Conservation (phyloP, 1,140 invertebrate genomes). For the Lepidurus arcticus region DNA sequence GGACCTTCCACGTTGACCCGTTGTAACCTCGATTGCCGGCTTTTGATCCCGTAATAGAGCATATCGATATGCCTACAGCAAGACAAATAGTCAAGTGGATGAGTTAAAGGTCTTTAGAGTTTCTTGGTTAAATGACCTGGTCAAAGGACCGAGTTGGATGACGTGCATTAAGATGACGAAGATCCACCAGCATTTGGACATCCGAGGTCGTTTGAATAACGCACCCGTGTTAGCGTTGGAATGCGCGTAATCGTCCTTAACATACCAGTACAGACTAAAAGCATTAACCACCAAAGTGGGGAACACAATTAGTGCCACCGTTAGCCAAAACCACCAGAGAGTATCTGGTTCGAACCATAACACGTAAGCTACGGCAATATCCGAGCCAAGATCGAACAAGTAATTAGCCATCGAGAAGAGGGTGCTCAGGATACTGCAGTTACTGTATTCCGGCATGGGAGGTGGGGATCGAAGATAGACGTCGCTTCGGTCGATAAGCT, state of each 20-base stretch:
- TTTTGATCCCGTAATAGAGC: constrained; percentile 35
- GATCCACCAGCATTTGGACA: constrained; percentile 36
- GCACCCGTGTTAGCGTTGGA: constrained; percentile 23
- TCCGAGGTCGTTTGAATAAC: constrained; percentile 30
- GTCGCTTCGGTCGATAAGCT: constrained; percentile 34
- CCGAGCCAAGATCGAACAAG: constrained; percentile 35
- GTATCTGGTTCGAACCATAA: constrained; percentile 36
- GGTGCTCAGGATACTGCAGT: constrained; percentile 35
- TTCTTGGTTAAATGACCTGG: constrained; percentile 36
- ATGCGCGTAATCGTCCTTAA: constrained; percentile 34
- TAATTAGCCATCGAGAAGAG: constrained; percentile 36
- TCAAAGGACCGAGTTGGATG: constrained; percentile 38
- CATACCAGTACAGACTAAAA: constrained; percentile 39
- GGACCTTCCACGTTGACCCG: constrained; percentile 33
- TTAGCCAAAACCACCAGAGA: constrained; percentile 36
- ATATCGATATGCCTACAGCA: constrained; percentile 33
- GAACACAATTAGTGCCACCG: constrained; percentile 37
- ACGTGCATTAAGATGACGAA: constrained; percentile 38
- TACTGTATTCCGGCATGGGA: constrained; percentile 34
- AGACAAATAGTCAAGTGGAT: neutral
- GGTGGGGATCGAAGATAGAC: constrained; percentile 33
- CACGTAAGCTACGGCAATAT: constrained; percentile 37
- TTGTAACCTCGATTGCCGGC: constrained; percentile 30
- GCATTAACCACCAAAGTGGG: constrained; percentile 38
- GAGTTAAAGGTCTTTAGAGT: no score